Evolutionary conservation across 2,797 vertebrate genomes (phyloP).

Genomic region (Emydoidea blandingii): DNA sequence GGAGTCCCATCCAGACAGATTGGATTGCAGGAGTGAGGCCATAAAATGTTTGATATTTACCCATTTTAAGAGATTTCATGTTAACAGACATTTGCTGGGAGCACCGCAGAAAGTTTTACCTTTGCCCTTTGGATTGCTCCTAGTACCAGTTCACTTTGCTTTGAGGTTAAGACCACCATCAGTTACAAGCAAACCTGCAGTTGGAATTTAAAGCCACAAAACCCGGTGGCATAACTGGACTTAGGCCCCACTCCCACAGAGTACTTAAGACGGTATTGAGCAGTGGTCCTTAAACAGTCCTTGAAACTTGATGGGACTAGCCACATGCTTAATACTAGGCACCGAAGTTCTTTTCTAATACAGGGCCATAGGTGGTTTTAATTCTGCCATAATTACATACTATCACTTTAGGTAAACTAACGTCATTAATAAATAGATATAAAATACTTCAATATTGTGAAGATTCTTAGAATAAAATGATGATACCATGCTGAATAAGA

Average conservation of each 20-base stretch:
- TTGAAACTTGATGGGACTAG: background rate
- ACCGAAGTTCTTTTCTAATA: background rate
- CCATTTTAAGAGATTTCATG: background rate
- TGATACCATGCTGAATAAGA: background rate
- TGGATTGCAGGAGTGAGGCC: background rate
- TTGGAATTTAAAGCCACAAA: background rate
- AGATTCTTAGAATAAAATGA: background rate
- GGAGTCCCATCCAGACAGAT: background rate
- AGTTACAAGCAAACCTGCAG: background rate
- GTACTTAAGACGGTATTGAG: background rate
- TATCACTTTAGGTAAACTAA: background rate
- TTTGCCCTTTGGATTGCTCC: background rate
- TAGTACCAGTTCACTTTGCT: background rate
- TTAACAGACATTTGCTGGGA: background rate
- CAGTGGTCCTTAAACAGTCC: background rate
- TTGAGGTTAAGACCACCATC: background rate
- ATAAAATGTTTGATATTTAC: background rate
- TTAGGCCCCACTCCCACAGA: background rate
- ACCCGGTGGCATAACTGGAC: background rate
- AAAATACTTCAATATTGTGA: background rate
- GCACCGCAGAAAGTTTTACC: background rate
- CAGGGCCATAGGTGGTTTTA: accelerated
- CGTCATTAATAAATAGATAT: background rate
- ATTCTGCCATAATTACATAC: background rate
- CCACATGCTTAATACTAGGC: background rate